These are phyloP conservation scores for Alectura lathami DNA, from an alignment of 2,113 vertebrate species.

Conservation along the genomic window DNA sequence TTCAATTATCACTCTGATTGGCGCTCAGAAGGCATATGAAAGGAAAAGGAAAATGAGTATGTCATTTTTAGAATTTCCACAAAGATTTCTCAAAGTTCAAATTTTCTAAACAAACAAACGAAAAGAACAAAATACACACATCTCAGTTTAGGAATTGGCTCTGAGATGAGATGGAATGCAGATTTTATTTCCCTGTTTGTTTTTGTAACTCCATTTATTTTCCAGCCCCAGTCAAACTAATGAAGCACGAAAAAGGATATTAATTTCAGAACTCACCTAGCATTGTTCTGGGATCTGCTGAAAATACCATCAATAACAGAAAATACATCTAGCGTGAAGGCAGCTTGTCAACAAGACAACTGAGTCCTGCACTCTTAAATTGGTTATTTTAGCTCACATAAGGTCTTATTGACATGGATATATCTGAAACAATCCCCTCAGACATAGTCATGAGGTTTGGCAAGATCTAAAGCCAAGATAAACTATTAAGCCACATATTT, in stretches of 20 bases:
- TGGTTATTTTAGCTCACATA: conserved; percentile 66
- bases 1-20: conserved; percentile 20
- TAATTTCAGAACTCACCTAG: conserved; percentile 38
- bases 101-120: background rate
- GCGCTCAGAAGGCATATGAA: background rate
- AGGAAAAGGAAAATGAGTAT: conserved; percentile 13
- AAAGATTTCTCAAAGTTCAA: background rate
- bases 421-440: conserved; percentile 54
- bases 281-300: conserved; percentile 24
- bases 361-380: conserved; percentile 61
- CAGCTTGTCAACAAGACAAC: conserved; percentile 68
- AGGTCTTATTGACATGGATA: conserved; percentile 71
- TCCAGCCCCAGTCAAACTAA: conserved; percentile 1
- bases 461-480: conserved; percentile 61
- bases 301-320: conserved; percentile 35
- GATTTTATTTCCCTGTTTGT: background rate
- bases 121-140: background rate
- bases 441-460: conserved; percentile 34
- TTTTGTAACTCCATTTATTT: background rate
- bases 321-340: conserved; percentile 61
- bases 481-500: conserved; percentile 22
- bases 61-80: background rate
- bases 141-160: background rate
- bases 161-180: background rate
- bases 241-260: background rate